Evolutionary conservation across 35 echinoderm and acorn worm genomes (phyloP).

Genomic region (Diadema setosum): DNA sequence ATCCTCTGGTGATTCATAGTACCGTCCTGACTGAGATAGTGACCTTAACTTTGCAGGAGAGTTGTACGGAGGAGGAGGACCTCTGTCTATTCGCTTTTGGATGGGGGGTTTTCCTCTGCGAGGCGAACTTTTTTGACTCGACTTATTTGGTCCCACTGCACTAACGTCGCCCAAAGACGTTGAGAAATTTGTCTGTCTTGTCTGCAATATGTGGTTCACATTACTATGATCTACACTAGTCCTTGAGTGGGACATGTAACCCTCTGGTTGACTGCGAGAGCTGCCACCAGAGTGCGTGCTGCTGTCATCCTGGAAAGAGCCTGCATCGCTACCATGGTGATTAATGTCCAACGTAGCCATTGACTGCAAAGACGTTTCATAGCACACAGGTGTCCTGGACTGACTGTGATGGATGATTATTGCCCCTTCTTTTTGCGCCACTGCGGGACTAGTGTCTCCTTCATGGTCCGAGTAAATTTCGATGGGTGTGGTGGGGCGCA

Average conservation of each 20-base stretch:
- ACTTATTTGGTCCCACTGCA: background rate
- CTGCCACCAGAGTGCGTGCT: background rate
- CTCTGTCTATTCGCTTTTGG: slow-evolving; percentile 11
- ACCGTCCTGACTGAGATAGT: slow-evolving; percentile 35
- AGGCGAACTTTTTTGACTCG: background rate
- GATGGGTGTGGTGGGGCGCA: slow-evolving; percentile 29
- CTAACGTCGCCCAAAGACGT: background rate
- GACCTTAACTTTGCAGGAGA: background rate
- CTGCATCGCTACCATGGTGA: background rate
- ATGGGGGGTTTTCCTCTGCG: background rate
- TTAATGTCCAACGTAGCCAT: background rate
- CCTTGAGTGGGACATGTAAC: background rate
- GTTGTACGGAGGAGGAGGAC: slow-evolving; percentile 42
- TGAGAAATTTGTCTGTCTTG: background rate
- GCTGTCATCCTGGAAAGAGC: background rate
- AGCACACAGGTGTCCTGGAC: background rate
- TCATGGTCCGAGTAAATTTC: slow-evolving; percentile 43
- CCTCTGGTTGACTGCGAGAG: background rate
- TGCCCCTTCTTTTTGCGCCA: background rate
- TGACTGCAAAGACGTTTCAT: slow-evolving; percentile 9
- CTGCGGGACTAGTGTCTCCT: background rate
- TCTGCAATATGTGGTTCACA: background rate
- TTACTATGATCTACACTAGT: slow-evolving; percentile 10
- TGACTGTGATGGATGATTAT: background rate
- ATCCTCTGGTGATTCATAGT: slow-evolving; percentile 77